Evolutionary conservation across 2,113 vertebrate genomes (phyloP), one percentile per base, ranked within the genome.

Genomic region (Leiothrix lutea): DNA sequence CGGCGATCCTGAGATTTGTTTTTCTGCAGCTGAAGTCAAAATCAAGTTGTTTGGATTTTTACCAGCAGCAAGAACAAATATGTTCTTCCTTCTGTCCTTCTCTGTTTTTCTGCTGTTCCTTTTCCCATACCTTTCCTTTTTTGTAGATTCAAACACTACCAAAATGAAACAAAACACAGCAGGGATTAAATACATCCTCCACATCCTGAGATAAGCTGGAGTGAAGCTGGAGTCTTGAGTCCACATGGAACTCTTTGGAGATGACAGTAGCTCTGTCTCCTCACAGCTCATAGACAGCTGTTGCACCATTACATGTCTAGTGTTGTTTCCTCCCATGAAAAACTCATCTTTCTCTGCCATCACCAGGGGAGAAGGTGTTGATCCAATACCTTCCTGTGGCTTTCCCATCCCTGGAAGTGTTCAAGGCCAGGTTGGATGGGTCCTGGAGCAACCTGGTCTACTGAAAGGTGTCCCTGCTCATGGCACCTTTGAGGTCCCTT

Each of bases 81-180:
- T 70, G 64, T 80, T 97, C 66, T 97, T 97, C 91, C 90, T 90
- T 97, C 92, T 96, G 95, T 85, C 78, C 45, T 75, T 92, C 36
- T 45, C 80, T 90, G 65, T 87, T 95, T 95, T 81, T 56, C 69
- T 89, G 62, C 89, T 73, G 24, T 69, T 91, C 80, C 38, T 89
- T 94, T 91, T 67, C 50, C 72, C 0, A 0, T 60, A 67, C 26
- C n/a, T 66, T 33, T 71, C 42, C 42, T 40, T 77, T 92, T 87
- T 29, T 33, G 31, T 57, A 14, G 24, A 29, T 80, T 77, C 56
- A 66, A 33, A 44, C 42, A 22, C 36, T 83, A 48, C 65, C 51
- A 58, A 77, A 74, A 54, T 24, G 26, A 38, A 81, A 93, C 33
- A 48, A 79, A 94, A 28, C 48, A 62, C 61, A 70, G 47, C 33